These are phyloP conservation scores for Hydractinia echinata DNA, from an alignment of 30 jellyfish, hydroid and myxozoan genomes.

Conservation along the genomic window DNA sequence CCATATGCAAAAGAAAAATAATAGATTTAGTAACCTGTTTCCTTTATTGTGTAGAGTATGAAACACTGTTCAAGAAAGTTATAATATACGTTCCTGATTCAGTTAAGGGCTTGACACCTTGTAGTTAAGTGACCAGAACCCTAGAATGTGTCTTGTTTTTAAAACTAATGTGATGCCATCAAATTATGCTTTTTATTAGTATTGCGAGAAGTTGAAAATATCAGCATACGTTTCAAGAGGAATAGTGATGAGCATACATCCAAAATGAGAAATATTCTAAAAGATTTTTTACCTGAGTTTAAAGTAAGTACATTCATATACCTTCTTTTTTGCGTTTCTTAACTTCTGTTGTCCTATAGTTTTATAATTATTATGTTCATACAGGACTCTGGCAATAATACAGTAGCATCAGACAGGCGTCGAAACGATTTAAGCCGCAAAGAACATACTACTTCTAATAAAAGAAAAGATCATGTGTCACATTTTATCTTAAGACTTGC, in stretches of 20 bases:
- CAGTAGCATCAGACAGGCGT: too few relatives aligned
- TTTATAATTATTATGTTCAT: too few relatives aligned
- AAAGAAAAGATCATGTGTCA: conserved; percentile 85
- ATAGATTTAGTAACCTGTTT: too few relatives aligned
- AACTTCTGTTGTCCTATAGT: too few relatives aligned
- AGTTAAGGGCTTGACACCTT: background rate
- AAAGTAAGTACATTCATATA: too few relatives aligned
- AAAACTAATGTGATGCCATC: too few relatives aligned
- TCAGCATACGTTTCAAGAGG: conserved; percentile 69
- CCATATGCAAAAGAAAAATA: too few relatives aligned
- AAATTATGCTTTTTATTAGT: conserved; percentile 31
- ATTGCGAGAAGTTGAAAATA: conserved; percentile 80
- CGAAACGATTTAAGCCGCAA: background rate
- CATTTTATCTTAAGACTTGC: conserved; percentile 88
- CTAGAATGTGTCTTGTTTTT: too few relatives aligned
- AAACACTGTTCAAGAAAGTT: background rate
- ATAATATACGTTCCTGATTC: background rate
- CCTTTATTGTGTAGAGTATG: too few relatives aligned
- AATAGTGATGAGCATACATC: conserved; percentile 55
- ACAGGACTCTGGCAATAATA: too few relatives aligned
- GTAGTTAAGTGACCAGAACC: too few relatives aligned
- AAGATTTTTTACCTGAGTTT: conserved; percentile 62
- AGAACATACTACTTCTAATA: conserved; percentile 14
- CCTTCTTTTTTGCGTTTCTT: too few relatives aligned
- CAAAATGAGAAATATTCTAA: conserved; percentile 49